phyloP scores from a whole-genome alignment of 2,113 vertebrate genomes.

The Canis aureus region DNA sequence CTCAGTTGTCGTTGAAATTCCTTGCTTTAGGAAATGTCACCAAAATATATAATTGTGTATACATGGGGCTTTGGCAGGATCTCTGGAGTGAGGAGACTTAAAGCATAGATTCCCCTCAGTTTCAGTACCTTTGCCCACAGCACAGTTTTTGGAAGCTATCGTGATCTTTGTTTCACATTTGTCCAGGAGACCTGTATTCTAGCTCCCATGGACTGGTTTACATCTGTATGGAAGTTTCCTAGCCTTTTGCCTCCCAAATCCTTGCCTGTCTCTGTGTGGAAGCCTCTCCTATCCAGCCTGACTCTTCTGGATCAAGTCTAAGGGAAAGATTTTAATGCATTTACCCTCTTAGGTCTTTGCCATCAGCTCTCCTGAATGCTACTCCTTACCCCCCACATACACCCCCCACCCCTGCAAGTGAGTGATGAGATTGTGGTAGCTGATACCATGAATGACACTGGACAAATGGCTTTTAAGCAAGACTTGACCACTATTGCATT shows the following conservation, averaged over 20 bases:
- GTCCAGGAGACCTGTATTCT: neutral
- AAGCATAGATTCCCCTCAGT: neutral
- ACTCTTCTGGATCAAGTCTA: neutral
- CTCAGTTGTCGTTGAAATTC: neutral
- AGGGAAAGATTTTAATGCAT: neutral
- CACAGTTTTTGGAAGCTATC: neutral
- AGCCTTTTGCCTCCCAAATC: neutral
- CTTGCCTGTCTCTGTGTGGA: neutral
- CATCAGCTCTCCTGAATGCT: neutral
- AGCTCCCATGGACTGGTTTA: no score
- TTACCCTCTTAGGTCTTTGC: neutral
- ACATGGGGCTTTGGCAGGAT: neutral
- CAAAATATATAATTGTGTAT: neutral
- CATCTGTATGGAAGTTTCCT: neutral
- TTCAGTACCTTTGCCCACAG: neutral
- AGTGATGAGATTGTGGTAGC: neutral
- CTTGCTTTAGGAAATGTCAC: neutral
- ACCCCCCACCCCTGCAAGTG: no score
- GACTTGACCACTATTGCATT: neutral
- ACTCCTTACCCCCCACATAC: no score
- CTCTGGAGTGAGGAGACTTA: accelerated
- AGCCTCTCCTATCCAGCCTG: neutral
- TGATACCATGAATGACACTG: neutral
- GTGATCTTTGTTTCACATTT: neutral
- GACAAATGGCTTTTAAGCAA: neutral